These are phyloP conservation scores for Actinopyga echinites DNA, from an alignment of 53 echinoderm and acorn worm genomes.

Conservation along the genomic window DNA sequence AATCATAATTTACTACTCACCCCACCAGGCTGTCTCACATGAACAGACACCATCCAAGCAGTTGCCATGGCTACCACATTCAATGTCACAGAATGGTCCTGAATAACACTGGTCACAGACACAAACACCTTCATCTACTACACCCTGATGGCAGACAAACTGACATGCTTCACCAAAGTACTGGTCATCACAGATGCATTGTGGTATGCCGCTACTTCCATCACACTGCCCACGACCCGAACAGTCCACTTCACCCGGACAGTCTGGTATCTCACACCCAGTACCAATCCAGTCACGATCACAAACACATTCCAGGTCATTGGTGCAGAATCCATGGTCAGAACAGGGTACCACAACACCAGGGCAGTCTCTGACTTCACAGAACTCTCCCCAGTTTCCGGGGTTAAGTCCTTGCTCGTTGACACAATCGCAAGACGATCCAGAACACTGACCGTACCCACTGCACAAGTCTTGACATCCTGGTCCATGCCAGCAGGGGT, in stretches of 20 bases:
- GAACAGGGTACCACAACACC: conserved; percentile 77
- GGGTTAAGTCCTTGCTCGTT: conserved; percentile 7
- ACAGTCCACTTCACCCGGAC: conserved; percentile 72
- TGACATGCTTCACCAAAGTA: conserved; percentile 75
- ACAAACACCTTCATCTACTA: conserved; percentile 57
- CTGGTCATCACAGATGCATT: conserved; percentile 62
- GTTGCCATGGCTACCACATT: conserved; percentile 76
- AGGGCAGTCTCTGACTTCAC: conserved; percentile 65
- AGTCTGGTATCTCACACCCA: conserved; percentile 75
- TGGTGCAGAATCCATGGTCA: conserved; percentile 70
- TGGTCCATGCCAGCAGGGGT: conserved; percentile 82
- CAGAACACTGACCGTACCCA: conserved; percentile 55
- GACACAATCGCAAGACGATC: conserved; percentile 58
- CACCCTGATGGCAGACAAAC: conserved; percentile 72
- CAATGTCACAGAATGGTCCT: conserved; percentile 75
- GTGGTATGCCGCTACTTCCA: conserved; percentile 60
- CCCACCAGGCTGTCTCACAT: conserved; percentile 94
- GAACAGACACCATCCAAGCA: conserved; percentile 61
- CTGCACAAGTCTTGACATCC: conserved; percentile 75
- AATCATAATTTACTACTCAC: conserved; percentile 50
- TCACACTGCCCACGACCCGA: conserved; percentile 72
- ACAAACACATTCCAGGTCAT: conserved; percentile 60
- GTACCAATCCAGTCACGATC: conserved; percentile 70
- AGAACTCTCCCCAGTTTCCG: conserved; percentile 78
- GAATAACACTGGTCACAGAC: conserved; percentile 71